Conservation (phyloP, 2,797 vertebrate genomes). For the Megalops cyprinoides region DNA sequence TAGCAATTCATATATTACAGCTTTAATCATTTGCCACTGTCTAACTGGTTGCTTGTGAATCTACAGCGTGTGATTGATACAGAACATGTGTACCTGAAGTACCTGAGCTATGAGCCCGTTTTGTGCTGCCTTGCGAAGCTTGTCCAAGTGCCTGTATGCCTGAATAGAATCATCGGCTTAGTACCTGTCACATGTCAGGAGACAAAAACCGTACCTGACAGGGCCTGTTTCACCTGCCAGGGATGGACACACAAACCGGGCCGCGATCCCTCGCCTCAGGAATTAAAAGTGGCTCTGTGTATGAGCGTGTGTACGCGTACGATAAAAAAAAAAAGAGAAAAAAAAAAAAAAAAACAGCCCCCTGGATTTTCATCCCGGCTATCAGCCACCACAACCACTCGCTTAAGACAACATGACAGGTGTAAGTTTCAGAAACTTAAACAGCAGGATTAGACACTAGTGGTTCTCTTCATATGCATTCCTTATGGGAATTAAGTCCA, state of each 20-base stretch:
- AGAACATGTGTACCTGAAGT: not conserved
- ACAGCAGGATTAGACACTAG: conserved; percentile 96
- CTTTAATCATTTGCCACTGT: too few species aligned
- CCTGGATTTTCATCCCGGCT: conserved; percentile 71
- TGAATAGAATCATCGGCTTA: conserved; percentile 23
- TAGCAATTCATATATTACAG: too few species aligned
- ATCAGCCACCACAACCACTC: conserved; percentile 73
- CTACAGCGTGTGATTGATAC: not conserved
- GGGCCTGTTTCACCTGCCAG: not conserved
- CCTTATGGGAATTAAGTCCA: conserved; percentile 99
- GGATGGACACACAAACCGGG: conserved; percentile 22
- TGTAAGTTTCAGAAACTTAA: conserved; percentile 98
- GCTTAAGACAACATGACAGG: conserved; percentile 89
- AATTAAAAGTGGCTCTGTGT: not conserved
- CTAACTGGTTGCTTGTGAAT: too few species aligned
- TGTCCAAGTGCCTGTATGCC: not conserved
- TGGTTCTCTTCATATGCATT: conserved; percentile 97
- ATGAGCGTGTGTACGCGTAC: not conserved
- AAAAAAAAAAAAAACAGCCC: conserved; percentile 50
- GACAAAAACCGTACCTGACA: conserved; percentile 23
- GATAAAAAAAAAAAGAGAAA: too few species aligned
- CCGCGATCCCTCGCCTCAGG: conserved; percentile 27
- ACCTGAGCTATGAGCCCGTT: not conserved
- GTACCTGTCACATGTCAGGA: conserved; percentile 32
- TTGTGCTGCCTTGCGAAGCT: not conserved